phyloP scores from a whole-genome alignment of 2,113 vertebrate species.

The Orientallactaga bullata region DNA sequence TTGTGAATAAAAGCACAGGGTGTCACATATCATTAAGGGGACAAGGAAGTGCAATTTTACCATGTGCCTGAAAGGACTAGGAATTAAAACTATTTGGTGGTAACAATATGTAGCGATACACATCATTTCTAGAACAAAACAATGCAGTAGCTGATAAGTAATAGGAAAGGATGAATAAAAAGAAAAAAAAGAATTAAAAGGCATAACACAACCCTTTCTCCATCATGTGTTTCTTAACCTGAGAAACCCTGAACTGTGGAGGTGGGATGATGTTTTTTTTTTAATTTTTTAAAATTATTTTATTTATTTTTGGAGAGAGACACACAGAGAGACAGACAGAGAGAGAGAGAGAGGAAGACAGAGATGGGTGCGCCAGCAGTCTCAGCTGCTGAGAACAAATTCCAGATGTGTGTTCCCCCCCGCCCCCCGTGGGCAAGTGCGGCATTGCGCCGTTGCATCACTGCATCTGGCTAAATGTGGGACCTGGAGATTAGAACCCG shows the following conservation, averaged over 20 bases:
- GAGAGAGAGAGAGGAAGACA: too few relatives aligned
- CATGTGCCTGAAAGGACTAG: not conserved
- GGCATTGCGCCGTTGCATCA: too few relatives aligned
- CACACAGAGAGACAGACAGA: too few relatives aligned
- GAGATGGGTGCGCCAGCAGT: too few relatives aligned
- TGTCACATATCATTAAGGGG: not conserved
- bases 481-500: too few relatives aligned
- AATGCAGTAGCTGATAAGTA: slow-evolving; percentile 43
- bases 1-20: not conserved
- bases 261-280: too few relatives aligned
- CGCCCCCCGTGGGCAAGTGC: too few relatives aligned
- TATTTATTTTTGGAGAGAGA: too few relatives aligned
- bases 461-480: too few relatives aligned
- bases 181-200: not conserved
- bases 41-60: not conserved
- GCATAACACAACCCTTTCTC: not conserved
- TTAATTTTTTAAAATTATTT: too few relatives aligned
- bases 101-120: not conserved
- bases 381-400: too few relatives aligned
- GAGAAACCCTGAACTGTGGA: not conserved
- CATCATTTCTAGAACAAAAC: slow-evolving; percentile 1
- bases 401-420: too few relatives aligned
- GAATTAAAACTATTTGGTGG: not conserved
- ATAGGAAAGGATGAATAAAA: slow-evolving; percentile 26
- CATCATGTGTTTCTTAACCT: not conserved